Evolutionary conservation across 2,888 invertebrate genomes (phyloP).

Genomic region (Cancer borealis): DNA sequence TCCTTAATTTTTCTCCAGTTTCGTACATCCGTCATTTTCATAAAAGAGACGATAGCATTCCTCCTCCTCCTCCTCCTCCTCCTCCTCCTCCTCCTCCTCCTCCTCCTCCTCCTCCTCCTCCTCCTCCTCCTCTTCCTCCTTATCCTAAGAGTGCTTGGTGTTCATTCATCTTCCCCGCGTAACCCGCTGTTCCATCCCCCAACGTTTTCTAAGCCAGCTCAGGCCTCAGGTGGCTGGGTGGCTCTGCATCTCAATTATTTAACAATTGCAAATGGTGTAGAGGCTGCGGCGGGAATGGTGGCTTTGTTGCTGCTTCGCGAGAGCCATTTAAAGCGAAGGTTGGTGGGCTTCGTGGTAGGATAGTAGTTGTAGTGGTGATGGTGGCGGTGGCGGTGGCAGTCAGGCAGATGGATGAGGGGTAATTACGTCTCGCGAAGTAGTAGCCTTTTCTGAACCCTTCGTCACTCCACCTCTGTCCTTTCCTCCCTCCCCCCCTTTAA

Average conservation of each 20-base stretch:
- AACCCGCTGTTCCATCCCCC: too few relatives aligned
- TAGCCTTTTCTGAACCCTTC: conserved; percentile 8
- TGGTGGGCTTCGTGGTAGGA: neutral
- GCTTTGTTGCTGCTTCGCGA: neutral
- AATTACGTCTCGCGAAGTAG: neutral
- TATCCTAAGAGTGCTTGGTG: too few relatives aligned
- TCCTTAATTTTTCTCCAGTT: too few relatives aligned
- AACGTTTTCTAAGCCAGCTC: neutral
- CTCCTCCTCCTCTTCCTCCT: too few relatives aligned
- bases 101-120: neutral
- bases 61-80: neutral
- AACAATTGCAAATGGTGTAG: neutral
- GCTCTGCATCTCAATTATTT: conserved; percentile 15
- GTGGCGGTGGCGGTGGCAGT: neutral
- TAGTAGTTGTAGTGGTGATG: neutral
- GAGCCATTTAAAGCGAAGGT: neutral
- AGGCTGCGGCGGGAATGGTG: neutral
- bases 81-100: neutral
- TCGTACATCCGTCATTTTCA: too few relatives aligned
- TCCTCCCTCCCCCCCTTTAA: neutral
- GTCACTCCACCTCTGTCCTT: neutral
- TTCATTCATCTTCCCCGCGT: too few relatives aligned
- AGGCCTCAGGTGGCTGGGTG: neutral
- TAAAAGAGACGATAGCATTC: too few relatives aligned
- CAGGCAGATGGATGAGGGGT: neutral